Base-by-base conservation (phyloP, 2,888 invertebrate species). In the Metacarcinus magister region DNA sequence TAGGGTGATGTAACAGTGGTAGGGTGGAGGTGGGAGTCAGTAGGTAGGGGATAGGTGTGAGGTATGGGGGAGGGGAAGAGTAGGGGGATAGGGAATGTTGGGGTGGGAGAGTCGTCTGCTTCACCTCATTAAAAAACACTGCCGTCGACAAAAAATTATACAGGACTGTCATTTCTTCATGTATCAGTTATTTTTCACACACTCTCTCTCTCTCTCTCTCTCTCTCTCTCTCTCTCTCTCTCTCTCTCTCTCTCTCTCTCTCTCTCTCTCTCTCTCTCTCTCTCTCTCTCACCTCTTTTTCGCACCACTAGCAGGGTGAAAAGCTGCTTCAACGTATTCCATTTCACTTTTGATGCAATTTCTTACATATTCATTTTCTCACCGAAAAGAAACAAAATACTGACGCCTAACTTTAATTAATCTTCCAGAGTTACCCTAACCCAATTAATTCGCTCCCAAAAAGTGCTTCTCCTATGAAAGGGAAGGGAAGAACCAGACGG, bases 221-320 rank as follows among this genome's bases (percentile, higher is more conserved):
- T 43, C 43, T 89, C 89, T 89, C 89, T 89, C 89, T 89, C 89
- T 89, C 89, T 89, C 89, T 89, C 89, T 89, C 43, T 43, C 43
- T 43, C 43, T 43, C 43, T 43, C 89, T 32, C 89, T 32, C 89
- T 89, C 89, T 67, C 67, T 67, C 67, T 67, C 67, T 67, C 67
- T 67, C 67, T 67, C 67, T 67, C 67, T 67, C 67, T 67, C n/a
- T 67, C 67, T 67, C 67, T 67, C 67, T 67, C 67, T 48, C 48
- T 48, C 48, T 48, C 48, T 48, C 48, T 48, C 13, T 48, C 48
- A 48, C 13, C 13, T 13, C 7, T 48, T 48, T 48, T 48, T 48
- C 48, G 7, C 48, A 8, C 13, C 13, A 48, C 13, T 67, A 2
- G n/a, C 19, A 67, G 67, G 23, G 67, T 54, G 54, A 54, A 16